Evolutionary conservation across 2,888 invertebrate species (phyloP), one percentile per base, ranked within the genome.

Genomic region (Phoronis australis): DNA sequence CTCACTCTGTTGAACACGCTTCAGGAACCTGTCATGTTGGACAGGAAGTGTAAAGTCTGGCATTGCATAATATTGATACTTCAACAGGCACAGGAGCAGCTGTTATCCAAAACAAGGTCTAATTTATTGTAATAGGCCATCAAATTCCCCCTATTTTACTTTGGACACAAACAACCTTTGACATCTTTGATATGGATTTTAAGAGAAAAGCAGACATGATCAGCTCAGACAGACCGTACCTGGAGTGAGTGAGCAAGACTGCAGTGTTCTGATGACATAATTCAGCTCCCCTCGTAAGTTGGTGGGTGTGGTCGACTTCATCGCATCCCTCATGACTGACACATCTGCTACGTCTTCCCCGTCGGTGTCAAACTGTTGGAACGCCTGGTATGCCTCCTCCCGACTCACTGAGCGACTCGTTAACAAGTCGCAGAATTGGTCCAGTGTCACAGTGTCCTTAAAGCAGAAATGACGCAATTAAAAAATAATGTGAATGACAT

Each of bases 321-420:
- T 56, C 6, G 66, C 64, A 5, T 71, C 69, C 40, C 68, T 52
- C 55, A 72, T 68, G 2, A 66, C 60, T 27, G 55, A 58, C n/a
- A 70, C 64, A 45, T 75, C 73, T 0, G 69, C 71, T n/a, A 66
- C 62, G 22, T 71, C 73, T 60, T 66, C 69, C 1, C 72, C 73
- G 57, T 74, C 73, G 35, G 64, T 66, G 57, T 74, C 75, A 65
- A 74, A 74, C 54, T 66, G 65, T 49, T 68, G 68, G 42, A 70
- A 68, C 1, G 66, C 64, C 68, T 68, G 51, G 0, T 40, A 50
- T 21, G 69, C 68, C 40, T 73, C 71, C 37, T 66, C 65, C 46
- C 69, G 55, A 1, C 65, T 61, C 3, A 70, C 72, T 1, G 66
- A 65, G 48, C 68, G 65, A 41, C 59, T 61, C 58, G 65, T 63